phyloP scores from a whole-genome alignment of 2,797 vertebrate species.

The Anguilla pacifica region DNA sequence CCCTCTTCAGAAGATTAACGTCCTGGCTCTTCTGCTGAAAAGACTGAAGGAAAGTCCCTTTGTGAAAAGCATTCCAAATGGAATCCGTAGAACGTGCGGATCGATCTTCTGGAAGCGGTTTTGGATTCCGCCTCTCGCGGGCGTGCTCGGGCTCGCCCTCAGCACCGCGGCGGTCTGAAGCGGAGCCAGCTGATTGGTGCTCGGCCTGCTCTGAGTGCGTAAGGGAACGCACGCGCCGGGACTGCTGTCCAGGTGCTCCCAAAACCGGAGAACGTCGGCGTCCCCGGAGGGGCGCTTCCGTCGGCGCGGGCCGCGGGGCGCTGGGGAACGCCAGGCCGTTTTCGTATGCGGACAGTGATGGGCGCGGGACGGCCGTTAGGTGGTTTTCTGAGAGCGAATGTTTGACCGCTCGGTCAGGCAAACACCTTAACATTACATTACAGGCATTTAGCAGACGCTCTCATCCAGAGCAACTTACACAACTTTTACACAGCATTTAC shows the following conservation, averaged over 20 bases:
- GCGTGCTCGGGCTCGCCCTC: not conserved
- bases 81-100: not conserved
- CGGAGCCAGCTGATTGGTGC: not conserved
- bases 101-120: too few relatives aligned
- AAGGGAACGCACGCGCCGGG: not conserved
- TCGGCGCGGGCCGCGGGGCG: not conserved
- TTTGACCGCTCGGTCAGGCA: not conserved
- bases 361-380: not conserved
- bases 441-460: too few relatives aligned
- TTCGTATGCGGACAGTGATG: not conserved
- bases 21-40: conserved; percentile 33
- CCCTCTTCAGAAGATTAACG: conserved; percentile 23
- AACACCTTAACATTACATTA: too few relatives aligned
- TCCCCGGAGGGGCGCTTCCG: not conserved
- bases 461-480: too few relatives aligned
- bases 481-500: too few relatives aligned
- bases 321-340: not conserved
- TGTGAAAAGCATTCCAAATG: not conserved
- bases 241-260: not conserved
- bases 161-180: not conserved
- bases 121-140: too few relatives aligned
- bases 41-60: conserved; percentile 31
- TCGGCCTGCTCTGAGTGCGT: not conserved
- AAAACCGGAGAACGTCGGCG: not conserved
- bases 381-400: not conserved